These are phyloP conservation scores for Cepaea nemoralis DNA, from an alignment of 1,140 invertebrate species.

Conservation along the genomic window DNA sequence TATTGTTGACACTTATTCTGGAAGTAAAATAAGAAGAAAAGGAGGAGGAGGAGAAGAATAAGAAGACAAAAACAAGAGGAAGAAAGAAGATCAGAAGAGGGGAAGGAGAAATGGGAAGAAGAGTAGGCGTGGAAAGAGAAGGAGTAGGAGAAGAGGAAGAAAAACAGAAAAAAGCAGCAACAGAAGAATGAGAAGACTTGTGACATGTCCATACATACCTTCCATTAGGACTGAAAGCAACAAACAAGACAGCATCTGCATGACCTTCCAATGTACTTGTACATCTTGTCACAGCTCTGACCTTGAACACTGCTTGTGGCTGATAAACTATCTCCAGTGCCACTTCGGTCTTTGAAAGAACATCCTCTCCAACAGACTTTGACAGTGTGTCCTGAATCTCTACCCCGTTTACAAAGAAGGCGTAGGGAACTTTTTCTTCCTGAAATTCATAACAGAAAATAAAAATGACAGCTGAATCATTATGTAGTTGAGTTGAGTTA, in stretches of 20 bases:
- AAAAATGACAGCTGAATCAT: constrained; percentile 19
- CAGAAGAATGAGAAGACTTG: too few relatives aligned
- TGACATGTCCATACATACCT: constrained; percentile 69
- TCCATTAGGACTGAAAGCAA: constrained; percentile 93
- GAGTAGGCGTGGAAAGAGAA: too few relatives aligned
- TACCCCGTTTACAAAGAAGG: constrained; percentile 88
- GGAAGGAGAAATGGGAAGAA: too few relatives aligned
- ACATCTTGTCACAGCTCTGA: constrained; percentile 74
- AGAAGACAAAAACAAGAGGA: too few relatives aligned
- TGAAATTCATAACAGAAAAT: neutral
- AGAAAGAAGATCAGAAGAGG: too few relatives aligned
- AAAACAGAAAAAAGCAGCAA: too few relatives aligned
- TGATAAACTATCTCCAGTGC: constrained; percentile 92
- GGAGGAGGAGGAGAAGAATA: too few relatives aligned
- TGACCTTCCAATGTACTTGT: constrained; percentile 90
- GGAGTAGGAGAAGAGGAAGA: too few relatives aligned
- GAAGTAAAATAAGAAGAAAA: too few relatives aligned
- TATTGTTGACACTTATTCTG: too few relatives aligned
- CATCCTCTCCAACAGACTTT: constrained; percentile 78
- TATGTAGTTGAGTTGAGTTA: too few relatives aligned
- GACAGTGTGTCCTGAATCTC: constrained; percentile 86
- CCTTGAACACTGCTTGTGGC: constrained; percentile 94
- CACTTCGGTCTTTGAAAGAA: constrained; percentile 75
- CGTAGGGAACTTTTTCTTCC: constrained; percentile 78
- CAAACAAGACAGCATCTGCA: constrained; percentile 93